Conservation (phyloP, 2,888 invertebrate genomes). For the Brenthis daphne region DNA sequence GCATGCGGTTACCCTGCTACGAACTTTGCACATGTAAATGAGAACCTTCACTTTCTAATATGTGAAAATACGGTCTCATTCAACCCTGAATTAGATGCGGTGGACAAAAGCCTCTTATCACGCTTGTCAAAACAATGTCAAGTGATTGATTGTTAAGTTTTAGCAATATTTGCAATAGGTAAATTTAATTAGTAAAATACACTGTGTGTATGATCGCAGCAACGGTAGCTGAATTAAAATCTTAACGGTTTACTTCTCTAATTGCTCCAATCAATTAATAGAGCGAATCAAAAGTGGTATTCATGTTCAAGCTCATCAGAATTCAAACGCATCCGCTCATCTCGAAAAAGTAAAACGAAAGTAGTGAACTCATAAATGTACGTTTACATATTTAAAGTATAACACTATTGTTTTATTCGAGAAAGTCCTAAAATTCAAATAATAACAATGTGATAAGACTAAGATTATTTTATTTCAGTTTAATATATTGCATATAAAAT, state of each 20-base stretch:
- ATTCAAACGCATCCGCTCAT: constrained; percentile 30
- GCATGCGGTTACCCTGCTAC: constrained; percentile 48
- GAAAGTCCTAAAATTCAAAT: too few relatives aligned
- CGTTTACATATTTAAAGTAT: too few relatives aligned
- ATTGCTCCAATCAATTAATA: constrained; percentile 59
- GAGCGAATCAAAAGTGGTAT: constrained; percentile 56
- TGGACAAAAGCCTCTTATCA: constrained; percentile 36
- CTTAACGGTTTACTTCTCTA: constrained; percentile 55
- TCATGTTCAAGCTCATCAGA: constrained; percentile 28
- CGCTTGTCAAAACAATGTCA: constrained; percentile 18
- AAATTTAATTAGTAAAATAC: background rate
- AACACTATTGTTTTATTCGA: too few relatives aligned
- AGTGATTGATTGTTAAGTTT: background rate
- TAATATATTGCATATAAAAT: too few relatives aligned
- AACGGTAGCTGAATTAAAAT: constrained; percentile 40
- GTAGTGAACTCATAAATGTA: background rate
- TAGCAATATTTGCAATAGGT: background rate
- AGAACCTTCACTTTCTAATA: constrained; percentile 78
- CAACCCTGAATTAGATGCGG: constrained; percentile 59
- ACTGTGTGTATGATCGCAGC: constrained; percentile 11
- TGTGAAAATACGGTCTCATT: constrained; percentile 61
- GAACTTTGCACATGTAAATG: constrained; percentile 68
- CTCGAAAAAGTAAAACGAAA: background rate
- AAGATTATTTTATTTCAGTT: too few relatives aligned
- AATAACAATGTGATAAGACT: too few relatives aligned